phyloP scores from a whole-genome alignment of 2,797 vertebrate genomes.

The Lepilemur ruficaudatus region DNA sequence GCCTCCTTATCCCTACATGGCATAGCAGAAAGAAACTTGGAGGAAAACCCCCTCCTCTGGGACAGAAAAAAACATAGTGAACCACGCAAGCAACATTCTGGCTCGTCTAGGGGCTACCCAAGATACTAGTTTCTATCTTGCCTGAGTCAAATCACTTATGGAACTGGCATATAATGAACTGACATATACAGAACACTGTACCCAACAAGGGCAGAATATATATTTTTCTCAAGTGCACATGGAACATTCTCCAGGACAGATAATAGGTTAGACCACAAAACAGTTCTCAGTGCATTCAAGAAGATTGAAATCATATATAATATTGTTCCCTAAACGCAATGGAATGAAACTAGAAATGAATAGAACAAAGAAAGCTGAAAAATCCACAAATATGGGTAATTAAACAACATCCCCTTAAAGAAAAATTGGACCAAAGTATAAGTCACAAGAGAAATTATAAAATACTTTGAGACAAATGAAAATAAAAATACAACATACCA shows the following conservation, averaged over 20 bases:
- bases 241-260: too few relatives aligned
- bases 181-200: too few relatives aligned
- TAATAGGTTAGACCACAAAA: too few relatives aligned
- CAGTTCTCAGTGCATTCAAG: too few relatives aligned
- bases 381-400: background rate
- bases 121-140: background rate
- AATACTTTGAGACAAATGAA: too few relatives aligned
- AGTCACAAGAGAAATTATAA: too few relatives aligned
- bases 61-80: background rate
- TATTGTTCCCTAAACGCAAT: too few relatives aligned
- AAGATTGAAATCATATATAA: too few relatives aligned
- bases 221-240: too few relatives aligned
- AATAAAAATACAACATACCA: background rate
- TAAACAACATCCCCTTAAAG: background rate
- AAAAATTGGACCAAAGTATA: too few relatives aligned
- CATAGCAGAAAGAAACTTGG: background rate
- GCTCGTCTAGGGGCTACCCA: background rate
- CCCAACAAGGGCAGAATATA: too few relatives aligned
- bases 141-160: background rate
- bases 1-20: background rate
- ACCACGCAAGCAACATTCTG: background rate
- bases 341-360: background rate
- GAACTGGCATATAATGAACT: background rate
- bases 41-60: background rate
- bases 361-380: background rate